A percentile compares a stretch with the other conserved stretches of the same genome.
Evolutionary conservation across 2,888 invertebrate genomes (phyloP).

Genomic region (Macrostomum cliftonense): DNA sequence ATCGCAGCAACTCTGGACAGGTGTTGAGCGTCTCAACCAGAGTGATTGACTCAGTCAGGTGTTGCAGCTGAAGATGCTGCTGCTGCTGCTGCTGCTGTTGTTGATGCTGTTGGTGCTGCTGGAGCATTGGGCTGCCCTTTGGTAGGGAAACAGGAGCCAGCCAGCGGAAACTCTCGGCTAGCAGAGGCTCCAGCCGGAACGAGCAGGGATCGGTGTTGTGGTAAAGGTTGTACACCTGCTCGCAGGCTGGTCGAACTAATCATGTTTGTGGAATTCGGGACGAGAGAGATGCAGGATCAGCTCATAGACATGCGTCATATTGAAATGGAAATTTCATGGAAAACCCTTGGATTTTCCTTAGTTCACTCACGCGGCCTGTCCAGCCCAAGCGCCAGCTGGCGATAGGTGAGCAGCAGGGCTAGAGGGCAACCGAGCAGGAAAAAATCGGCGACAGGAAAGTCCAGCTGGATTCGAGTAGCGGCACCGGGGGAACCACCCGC

Average conservation of each 20-base stretch:
- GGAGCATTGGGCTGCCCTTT: slow-evolving; percentile 84
- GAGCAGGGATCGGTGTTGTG: slow-evolving; percentile 93
- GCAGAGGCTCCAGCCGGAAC: slow-evolving; percentile 46
- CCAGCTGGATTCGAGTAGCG: slow-evolving; percentile 39
- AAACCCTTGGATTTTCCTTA: neutral
- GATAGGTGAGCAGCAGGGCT: slow-evolving; percentile 71
- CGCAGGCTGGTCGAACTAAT: slow-evolving; percentile 49
- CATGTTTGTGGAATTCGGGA: no score
- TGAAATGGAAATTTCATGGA: neutral
- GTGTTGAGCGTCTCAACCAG: neutral
- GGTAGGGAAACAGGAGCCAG: slow-evolving; percentile 78
- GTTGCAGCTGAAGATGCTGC: no score
- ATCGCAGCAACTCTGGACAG: neutral
- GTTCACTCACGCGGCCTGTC: slow-evolving; percentile 48
- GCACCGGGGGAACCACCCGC: no score
- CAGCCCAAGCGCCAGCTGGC: slow-evolving; percentile 48
- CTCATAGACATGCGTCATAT: neutral
- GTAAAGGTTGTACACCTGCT: slow-evolving; percentile 88
- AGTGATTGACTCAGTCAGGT: neutral
- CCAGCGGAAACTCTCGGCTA: slow-evolving; percentile 67
- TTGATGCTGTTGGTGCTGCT: slow-evolving; percentile 58
- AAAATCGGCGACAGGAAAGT: slow-evolving; percentile 81
- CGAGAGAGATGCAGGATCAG: neutral
- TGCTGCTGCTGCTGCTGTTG: slow-evolving; percentile 69
- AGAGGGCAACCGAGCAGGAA: slow-evolving; percentile 93